A percentile compares a stretch with the other conserved stretches of the same genome.
These are phyloP conservation scores for zebrafish (Danio rerio) DNA, from an alignment of 2,113 vertebrate genomes.

Conservation along the genomic window DNA sequence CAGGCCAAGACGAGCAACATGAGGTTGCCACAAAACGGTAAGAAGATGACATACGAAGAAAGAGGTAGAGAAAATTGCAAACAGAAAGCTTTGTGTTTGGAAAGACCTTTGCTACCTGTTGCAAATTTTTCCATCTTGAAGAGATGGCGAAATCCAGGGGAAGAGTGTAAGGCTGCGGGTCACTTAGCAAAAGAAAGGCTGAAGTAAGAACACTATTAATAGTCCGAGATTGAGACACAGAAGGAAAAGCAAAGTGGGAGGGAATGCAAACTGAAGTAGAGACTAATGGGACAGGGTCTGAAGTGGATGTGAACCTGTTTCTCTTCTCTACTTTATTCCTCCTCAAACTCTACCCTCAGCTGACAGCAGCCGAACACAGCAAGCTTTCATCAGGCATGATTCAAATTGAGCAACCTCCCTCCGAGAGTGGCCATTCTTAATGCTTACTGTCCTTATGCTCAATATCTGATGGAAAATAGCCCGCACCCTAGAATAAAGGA, in stretches of 20 bases:
- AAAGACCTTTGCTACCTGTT: slow-evolving; percentile 16
- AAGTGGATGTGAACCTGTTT: slow-evolving; percentile 27
- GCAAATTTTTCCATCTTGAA: slow-evolving; percentile 8
- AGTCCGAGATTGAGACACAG: not conserved
- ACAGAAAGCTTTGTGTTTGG: not conserved
- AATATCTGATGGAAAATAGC: slow-evolving; percentile 44
- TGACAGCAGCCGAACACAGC: slow-evolving; percentile 4
- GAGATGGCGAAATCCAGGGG: slow-evolving; percentile 3
- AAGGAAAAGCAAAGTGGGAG: not conserved
- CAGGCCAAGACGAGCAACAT: not conserved
- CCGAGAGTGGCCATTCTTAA: slow-evolving; percentile 3
- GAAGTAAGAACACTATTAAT: not conserved
- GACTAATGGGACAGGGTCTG: slow-evolving; percentile 32
- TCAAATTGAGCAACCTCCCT: slow-evolving; percentile 28
- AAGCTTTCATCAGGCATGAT: slow-evolving; percentile 43
- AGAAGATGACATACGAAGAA: not conserved
- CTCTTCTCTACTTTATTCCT: slow-evolving; percentile 4
- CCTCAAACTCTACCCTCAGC: slow-evolving; percentile 4
- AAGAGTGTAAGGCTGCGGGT: not conserved
- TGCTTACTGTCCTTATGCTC: slow-evolving; percentile 20
- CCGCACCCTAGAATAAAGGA: not conserved
- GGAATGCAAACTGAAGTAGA: slow-evolving; percentile 1
- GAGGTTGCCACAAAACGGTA: not conserved
- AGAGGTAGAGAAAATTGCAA: not conserved
- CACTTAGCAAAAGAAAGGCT: not conserved